These are phyloP conservation scores for Pseudomugil tenellus DNA, from an alignment of 2,797 vertebrate species.

Conservation along the genomic window DNA sequence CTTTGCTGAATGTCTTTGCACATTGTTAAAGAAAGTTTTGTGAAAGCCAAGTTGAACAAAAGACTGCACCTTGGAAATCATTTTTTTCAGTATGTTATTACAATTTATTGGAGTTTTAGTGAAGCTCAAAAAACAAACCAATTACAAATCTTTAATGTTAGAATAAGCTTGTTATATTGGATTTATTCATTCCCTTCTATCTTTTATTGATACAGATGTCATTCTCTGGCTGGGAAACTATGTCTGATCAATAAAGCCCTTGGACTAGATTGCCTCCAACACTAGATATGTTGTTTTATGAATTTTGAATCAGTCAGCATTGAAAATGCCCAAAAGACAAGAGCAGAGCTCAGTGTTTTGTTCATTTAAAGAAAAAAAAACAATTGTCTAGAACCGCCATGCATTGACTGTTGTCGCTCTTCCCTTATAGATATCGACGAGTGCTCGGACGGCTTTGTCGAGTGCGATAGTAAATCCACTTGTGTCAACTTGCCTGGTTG, in stretches of 20 bases:
- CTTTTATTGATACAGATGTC: conserved; percentile 59
- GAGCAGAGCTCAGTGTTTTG: conserved; percentile 27
- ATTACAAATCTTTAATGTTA: conserved; percentile 7
- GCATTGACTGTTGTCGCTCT: conserved; percentile 5
- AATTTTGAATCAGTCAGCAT: conserved; percentile 58
- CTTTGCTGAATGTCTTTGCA: conserved; percentile 27
- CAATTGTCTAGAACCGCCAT: conserved; percentile 32
- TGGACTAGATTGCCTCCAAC: conserved; percentile 40
- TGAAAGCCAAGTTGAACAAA: conserved; percentile 18
- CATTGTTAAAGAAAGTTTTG: conserved; percentile 21
- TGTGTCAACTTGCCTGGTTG: conserved; percentile 98
- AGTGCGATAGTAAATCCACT: conserved; percentile 96
- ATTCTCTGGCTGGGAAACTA: conserved; percentile 35
- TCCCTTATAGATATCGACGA: conserved; percentile 92
- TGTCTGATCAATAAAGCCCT: conserved; percentile 60
- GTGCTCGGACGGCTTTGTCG: conserved; percentile 95
- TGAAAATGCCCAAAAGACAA: conserved; percentile 50
- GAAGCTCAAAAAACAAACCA: conserved; percentile 15
- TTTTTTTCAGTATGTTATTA: conserved; percentile 14
- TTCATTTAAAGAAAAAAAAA: conserved; percentile 25
- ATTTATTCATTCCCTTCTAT: conserved; percentile 48
- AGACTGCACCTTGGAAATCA: conserved; percentile 2
- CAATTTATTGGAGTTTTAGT: not conserved
- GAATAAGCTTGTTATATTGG: conserved; percentile 42
- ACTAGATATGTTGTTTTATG: conserved; percentile 52